These are phyloP conservation scores for Nettapus auritus DNA, from an alignment of 2,113 vertebrate genomes.

Conservation along the genomic window DNA sequence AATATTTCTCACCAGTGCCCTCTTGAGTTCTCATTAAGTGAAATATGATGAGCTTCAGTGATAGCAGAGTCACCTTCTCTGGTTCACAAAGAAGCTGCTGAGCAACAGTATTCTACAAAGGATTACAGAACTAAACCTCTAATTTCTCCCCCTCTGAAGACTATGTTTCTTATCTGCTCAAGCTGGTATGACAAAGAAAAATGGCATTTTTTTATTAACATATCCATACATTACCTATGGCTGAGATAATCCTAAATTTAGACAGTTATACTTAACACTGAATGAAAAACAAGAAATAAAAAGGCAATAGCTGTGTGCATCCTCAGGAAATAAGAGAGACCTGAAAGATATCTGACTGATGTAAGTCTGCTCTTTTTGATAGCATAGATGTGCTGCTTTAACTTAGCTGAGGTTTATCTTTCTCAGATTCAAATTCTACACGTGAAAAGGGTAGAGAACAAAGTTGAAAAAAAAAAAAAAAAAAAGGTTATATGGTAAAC, in stretches of 20 bases:
- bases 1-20: not conserved
- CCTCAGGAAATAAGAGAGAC: not conserved
- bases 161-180: not conserved
- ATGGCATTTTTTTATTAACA: not conserved
- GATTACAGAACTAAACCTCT: slow-evolving; percentile 34
- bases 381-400: not conserved
- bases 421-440: not conserved
- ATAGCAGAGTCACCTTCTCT: slow-evolving; percentile 21
- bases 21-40: slow-evolving; percentile 36
- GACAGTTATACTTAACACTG: not conserved
- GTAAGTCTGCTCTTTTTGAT: not conserved
- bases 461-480: not conserved
- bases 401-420: not conserved
- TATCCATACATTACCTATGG: not conserved
- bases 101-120: slow-evolving; percentile 1
- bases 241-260: not conserved
- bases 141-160: not conserved
- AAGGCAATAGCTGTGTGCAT: not conserved
- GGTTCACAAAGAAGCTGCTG: slow-evolving; percentile 11
- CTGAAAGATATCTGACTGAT: not conserved
- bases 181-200: slow-evolving; percentile 16
- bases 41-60: slow-evolving; percentile 43
- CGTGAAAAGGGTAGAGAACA: not conserved
- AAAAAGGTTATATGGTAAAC: not conserved
- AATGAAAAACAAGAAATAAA: not conserved